Evolutionary conservation across 2,888 invertebrate genomes (phyloP).

Genomic region (Stegana nigrithorax): DNA sequence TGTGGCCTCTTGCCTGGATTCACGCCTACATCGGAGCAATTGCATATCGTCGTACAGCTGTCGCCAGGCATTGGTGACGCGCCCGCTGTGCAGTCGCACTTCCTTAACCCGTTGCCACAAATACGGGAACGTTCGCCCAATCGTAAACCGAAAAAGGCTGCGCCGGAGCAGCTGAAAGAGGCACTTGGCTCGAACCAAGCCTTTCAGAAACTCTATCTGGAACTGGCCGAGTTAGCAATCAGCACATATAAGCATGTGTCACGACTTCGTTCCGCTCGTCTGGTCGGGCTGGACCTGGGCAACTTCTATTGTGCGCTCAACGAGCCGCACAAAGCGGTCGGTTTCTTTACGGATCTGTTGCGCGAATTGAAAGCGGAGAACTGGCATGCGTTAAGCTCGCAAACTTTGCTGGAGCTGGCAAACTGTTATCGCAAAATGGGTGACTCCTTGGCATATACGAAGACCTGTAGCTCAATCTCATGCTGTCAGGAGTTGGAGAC

Average conservation of each 20-base stretch:
- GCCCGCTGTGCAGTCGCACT: constrained; percentile 67
- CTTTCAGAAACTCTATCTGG: constrained; percentile 92
- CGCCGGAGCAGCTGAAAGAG: constrained; percentile 88
- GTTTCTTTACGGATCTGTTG: constrained; percentile 87
- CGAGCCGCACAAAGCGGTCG: constrained; percentile 89
- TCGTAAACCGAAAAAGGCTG: constrained; percentile 67
- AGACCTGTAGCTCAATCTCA: constrained; percentile 83
- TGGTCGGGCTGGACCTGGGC: constrained; percentile 90
- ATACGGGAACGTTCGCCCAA: constrained; percentile 70
- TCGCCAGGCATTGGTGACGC: constrained; percentile 92
- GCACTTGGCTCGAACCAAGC: constrained; percentile 89
- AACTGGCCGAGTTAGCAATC: constrained; percentile 93
- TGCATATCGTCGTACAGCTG: constrained; percentile 89
- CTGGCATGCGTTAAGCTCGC: constrained; percentile 86
- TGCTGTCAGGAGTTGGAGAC: constrained; percentile 81
- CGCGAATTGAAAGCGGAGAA: constrained; percentile 89
- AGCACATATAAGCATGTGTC: constrained; percentile 96
- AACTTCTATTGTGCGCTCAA: constrained; percentile 89
- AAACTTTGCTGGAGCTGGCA: constrained; percentile 85
- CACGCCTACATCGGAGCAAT: constrained; percentile 84
- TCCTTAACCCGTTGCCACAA: constrained; percentile 62
- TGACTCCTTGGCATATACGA: constrained; percentile 78
- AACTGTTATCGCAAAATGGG: constrained; percentile 85
- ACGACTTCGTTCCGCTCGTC: constrained; percentile 81
- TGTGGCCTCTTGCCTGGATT: constrained; percentile 91